These are phyloP conservation scores for Coelinius sp. DNA, from an alignment of 2,888 invertebrate species.

Conservation along the genomic window DNA sequence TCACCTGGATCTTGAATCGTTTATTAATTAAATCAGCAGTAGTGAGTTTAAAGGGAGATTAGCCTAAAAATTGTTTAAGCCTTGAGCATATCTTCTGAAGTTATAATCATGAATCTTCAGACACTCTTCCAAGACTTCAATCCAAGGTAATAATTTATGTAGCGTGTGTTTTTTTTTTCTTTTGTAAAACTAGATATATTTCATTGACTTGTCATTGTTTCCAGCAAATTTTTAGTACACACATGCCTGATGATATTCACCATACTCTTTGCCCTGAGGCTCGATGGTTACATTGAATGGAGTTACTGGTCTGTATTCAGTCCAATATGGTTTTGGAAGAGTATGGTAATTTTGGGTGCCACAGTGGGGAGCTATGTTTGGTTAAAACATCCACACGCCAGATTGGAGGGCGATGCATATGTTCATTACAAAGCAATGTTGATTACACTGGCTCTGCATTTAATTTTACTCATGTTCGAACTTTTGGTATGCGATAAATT, in stretches of 20 bases:
- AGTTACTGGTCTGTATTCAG: conserved; percentile 97
- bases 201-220: conserved; percentile 65
- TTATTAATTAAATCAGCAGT: neutral
- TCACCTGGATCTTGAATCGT: neutral
- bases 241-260: conserved; percentile 93
- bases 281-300: conserved; percentile 92
- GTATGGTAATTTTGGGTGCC: conserved; percentile 90
- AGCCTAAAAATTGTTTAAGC: neutral
- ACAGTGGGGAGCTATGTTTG: conserved; percentile 94
- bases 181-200: neutral
- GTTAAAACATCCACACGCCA: conserved; percentile 97
- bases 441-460: conserved; percentile 93
- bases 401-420: conserved; percentile 95
- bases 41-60: neutral
- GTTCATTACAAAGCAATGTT: conserved; percentile 99
- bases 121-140: conserved; percentile 92
- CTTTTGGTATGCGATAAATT: conserved; percentile 95
- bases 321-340: conserved; percentile 98
- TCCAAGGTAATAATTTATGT: conserved; percentile 90
- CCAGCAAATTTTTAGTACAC: conserved; percentile 97
- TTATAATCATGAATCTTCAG: conserved; percentile 84
- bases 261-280: conserved; percentile 88
- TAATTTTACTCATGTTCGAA: conserved; percentile 97
- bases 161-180: too few relatives aligned
- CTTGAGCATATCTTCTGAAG: conserved; percentile 35